Evolutionary conservation across 2,113 vertebrate species (phyloP).

Genomic region (Nematolebias whitei): DNA sequence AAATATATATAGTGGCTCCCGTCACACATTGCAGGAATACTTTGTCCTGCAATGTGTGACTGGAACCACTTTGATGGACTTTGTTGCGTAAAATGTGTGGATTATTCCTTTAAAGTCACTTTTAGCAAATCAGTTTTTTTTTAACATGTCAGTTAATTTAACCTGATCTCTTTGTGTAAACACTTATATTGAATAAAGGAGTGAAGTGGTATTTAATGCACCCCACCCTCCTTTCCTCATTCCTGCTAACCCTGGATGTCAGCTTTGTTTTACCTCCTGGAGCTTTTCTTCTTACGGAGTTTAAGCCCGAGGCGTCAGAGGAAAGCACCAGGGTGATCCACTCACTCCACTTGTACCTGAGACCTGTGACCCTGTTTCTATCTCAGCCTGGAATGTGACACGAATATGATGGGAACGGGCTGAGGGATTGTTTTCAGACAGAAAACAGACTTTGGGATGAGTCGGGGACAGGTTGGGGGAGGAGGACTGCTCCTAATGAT

Average conservation of each 20-base stretch:
- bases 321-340: background rate
- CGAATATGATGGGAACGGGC: slow-evolving; percentile 24
- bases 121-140: too few relatives aligned
- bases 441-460: slow-evolving; percentile 23
- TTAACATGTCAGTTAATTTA: too few relatives aligned
- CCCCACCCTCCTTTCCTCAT: background rate
- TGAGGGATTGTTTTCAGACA: slow-evolving; percentile 11
- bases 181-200: background rate
- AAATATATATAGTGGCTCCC: too few relatives aligned
- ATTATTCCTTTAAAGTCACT: too few relatives aligned
- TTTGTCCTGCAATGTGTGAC: too few relatives aligned
- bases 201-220: background rate
- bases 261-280: slow-evolving; percentile 2
- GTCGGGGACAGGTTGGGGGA: background rate
- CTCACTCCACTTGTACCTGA: background rate
- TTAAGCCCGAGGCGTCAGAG: slow-evolving; percentile 8
- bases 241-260: too few relatives aligned
- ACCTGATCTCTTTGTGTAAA: background rate
- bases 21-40: too few relatives aligned
- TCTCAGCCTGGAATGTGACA: slow-evolving; percentile 12
- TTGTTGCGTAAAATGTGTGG: too few relatives aligned
- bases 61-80: too few relatives aligned
- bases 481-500: slow-evolving; percentile 36
- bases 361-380: slow-evolving; percentile 6
- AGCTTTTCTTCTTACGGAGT: slow-evolving; percentile 12